Conservation (phyloP, 2,113 vertebrate species). For the Neogale vison region DNA sequence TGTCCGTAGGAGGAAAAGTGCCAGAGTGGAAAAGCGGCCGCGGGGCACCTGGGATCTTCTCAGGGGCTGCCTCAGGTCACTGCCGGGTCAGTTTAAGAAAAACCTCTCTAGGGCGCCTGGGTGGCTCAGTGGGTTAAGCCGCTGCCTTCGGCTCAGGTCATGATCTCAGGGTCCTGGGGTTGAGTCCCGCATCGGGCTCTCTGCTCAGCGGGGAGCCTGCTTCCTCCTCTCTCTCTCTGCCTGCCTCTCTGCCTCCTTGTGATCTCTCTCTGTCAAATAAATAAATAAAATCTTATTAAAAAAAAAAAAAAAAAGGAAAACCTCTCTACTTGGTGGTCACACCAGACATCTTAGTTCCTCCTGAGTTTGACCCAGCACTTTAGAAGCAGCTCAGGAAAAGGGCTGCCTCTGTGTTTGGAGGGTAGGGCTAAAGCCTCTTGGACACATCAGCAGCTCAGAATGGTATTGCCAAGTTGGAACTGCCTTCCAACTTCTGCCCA, state of each 20-base stretch:
- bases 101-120: background rate
- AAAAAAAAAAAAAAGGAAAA: no score
- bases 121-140: no score
- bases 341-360: background rate
- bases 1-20: background rate
- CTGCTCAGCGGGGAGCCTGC: no score
- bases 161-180: no score
- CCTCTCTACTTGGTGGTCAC: background rate
- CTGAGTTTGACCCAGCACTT: accelerated
- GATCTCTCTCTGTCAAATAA: no score
- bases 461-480: background rate
- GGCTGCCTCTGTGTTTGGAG: background rate
- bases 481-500: background rate
- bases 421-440: background rate
- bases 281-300: no score
- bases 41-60: background rate
- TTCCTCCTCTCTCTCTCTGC: no score
- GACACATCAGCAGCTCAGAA: background rate
- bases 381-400: background rate
- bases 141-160: no score
- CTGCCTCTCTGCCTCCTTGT: no score
- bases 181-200: no score
- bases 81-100: background rate
- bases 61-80: background rate
- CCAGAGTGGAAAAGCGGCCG: background rate